phyloP scores from a whole-genome alignment of 2,113 vertebrate genomes.

The Erinaceus europaeus region DNA sequence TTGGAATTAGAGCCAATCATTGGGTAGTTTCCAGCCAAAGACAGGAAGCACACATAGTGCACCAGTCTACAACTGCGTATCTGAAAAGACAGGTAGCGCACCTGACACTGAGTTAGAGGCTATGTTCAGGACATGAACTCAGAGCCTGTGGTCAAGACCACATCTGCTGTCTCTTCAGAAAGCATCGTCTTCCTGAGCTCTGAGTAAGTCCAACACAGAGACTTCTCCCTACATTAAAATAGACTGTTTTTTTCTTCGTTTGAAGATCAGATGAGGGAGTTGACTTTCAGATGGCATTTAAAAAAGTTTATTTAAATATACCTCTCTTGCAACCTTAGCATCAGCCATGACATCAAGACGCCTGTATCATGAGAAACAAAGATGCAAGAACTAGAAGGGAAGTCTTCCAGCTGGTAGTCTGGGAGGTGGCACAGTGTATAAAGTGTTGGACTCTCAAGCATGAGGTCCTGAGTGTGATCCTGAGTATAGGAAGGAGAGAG shows the following conservation, averaged over 20 bases:
- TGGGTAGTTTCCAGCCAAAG: not conserved
- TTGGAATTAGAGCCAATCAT: not conserved
- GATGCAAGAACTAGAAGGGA: not conserved
- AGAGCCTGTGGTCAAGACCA: not conserved
- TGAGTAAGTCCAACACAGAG: constrained; percentile 41
- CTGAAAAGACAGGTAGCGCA: not conserved
- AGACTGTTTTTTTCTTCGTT: constrained; percentile 36
- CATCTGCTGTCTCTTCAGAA: constrained; percentile 20
- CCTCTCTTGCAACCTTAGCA: constrained; percentile 45
- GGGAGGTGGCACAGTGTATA: not conserved
- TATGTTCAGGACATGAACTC: constrained; percentile 16
- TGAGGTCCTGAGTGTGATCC: not conserved
- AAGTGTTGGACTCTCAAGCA: not conserved
- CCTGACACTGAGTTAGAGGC: not conserved
- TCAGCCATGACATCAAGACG: not conserved
- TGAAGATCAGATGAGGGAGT: constrained; percentile 58
- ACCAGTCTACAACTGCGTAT: not conserved
- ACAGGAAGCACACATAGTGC: not conserved
- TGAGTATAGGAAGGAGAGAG: not conserved
- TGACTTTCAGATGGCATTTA: constrained; percentile 66
- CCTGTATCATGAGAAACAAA: not conserved
- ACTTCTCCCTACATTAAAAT: constrained; percentile 37
- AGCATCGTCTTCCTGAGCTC: not conserved
- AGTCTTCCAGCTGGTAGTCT: not conserved
- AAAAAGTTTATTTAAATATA: constrained; percentile 44